Percentiles rank a stretch among this genome's conserved stretches.
These are phyloP conservation scores for Gallinago stenura DNA, from an alignment of 2,797 vertebrate species.

Conservation along the genomic window DNA sequence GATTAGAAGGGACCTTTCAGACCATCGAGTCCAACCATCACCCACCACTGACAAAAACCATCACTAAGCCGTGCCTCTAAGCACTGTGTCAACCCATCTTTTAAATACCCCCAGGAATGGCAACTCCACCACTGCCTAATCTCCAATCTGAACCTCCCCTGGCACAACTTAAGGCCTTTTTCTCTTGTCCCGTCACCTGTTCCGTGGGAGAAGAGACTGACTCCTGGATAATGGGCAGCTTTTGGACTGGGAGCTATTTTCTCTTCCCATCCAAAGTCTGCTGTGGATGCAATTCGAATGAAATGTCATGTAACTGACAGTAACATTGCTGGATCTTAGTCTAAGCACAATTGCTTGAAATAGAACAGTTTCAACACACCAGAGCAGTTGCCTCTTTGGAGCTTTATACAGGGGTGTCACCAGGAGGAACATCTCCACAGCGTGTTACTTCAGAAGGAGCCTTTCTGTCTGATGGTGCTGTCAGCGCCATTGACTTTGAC, in stretches of 20 bases:
- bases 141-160: too few relatives aligned
- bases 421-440: neutral
- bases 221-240: neutral
- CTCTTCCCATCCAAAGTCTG: neutral
- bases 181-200: too few relatives aligned
- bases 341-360: constrained; percentile 6
- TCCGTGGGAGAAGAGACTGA: too few relatives aligned
- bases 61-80: too few relatives aligned
- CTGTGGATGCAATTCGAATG: neutral
- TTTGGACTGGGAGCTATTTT: neutral
- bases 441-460: neutral
- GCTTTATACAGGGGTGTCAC: neutral
- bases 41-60: too few relatives aligned
- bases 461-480: neutral
- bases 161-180: too few relatives aligned
- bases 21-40: too few relatives aligned
- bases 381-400: neutral
- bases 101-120: too few relatives aligned
- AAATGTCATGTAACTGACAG: neutral
- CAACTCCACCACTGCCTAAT: too few relatives aligned
- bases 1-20: too few relatives aligned
- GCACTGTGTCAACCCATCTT: too few relatives aligned
- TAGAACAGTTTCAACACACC: constrained; percentile 11
- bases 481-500: neutral
- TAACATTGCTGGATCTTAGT: neutral